Conservation (phyloP, 2,113 vertebrate species). For the Microcebus lehilahytsara region DNA sequence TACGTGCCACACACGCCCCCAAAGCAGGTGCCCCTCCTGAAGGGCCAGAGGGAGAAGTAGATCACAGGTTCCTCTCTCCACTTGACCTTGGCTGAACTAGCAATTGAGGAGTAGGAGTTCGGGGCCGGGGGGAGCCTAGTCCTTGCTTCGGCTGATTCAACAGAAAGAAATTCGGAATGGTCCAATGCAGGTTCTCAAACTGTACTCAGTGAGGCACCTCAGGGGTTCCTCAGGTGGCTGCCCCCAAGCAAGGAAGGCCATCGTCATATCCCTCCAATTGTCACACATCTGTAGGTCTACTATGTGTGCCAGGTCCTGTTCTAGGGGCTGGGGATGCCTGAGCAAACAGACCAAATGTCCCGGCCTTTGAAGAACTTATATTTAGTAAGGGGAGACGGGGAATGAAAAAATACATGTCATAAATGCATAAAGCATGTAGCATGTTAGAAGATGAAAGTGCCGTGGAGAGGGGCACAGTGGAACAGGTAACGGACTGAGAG, state of each 20-base stretch:
- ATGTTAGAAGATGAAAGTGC: neutral
- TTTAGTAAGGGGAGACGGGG: neutral
- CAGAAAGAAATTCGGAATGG: neutral
- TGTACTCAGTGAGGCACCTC: neutral
- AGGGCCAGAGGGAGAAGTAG: neutral
- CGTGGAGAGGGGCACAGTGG: neutral
- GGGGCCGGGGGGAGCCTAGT: neutral
- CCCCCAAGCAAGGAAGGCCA: neutral
- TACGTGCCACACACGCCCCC: neutral
- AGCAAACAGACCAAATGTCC: neutral
- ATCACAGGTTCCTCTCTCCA: neutral
- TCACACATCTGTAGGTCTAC: neutral
- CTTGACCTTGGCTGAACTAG: neutral
- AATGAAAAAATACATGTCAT: neutral
- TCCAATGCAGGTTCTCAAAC: neutral
- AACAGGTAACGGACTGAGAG: neutral
- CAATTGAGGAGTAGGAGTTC: rapidly evolving
- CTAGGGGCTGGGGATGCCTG: neutral
- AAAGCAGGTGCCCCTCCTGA: neutral
- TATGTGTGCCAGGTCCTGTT: neutral
- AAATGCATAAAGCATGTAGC: neutral
- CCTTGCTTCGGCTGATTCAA: neutral
- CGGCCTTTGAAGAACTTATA: neutral
- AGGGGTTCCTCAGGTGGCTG: neutral
- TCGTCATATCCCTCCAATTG: neutral